A percentile compares a stretch with the other conserved stretches of the same genome.
These are phyloP conservation scores for Ctenopoma kingsleyae DNA, from an alignment of 2,797 vertebrate genomes.

Conservation along the genomic window DNA sequence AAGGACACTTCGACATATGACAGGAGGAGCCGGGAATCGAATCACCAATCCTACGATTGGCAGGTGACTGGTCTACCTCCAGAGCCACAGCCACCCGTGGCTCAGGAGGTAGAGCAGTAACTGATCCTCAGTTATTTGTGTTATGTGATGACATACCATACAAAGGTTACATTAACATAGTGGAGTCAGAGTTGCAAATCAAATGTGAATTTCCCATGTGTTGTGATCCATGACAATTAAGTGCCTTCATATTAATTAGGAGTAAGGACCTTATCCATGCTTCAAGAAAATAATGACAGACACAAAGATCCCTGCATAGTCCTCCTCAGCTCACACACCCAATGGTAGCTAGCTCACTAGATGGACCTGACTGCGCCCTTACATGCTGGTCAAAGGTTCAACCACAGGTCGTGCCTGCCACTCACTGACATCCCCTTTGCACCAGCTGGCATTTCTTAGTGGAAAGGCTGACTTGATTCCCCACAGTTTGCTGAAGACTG, in stretches of 20 bases:
- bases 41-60: too few species aligned
- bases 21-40: too few species aligned
- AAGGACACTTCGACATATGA: too few species aligned
- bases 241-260: slow-evolving; percentile 78
- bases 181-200: slow-evolving; percentile 47
- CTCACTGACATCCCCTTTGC: slow-evolving; percentile 65
- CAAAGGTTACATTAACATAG: slow-evolving; percentile 86
- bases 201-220: slow-evolving; percentile 66
- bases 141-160: slow-evolving; percentile 58
- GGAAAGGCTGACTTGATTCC: slow-evolving; percentile 62
- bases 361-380: slow-evolving; percentile 37
- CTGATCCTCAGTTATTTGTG: slow-evolving; percentile 48
- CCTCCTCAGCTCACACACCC: slow-evolving; percentile 30
- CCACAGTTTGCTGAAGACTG: slow-evolving; percentile 49
- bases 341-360: slow-evolving; percentile 52
- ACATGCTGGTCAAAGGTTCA: slow-evolving; percentile 68
- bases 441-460: slow-evolving; percentile 74
- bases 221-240: slow-evolving; percentile 82
- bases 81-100: too few species aligned
- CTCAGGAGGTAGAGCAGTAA: too few species aligned
- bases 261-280: slow-evolving; percentile 64
- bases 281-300: slow-evolving; percentile 52
- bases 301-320: slow-evolving; percentile 7
- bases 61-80: too few species aligned
- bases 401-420: slow-evolving; percentile 67